These are phyloP conservation scores for Martes martes DNA, from an alignment of 2,113 vertebrate species.

Conservation along the genomic window DNA sequence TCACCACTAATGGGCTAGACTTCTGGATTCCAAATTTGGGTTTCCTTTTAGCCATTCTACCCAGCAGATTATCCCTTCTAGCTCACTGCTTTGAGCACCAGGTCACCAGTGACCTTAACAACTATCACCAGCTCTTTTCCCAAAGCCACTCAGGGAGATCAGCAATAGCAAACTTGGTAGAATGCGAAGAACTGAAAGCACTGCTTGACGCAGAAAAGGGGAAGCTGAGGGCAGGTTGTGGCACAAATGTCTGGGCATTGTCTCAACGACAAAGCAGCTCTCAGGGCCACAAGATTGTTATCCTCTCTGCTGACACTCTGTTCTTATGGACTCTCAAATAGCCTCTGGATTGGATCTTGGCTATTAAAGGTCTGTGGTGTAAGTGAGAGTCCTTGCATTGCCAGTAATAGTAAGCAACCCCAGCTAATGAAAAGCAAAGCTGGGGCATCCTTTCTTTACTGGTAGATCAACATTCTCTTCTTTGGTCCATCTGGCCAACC, in stretches of 20 bases:
- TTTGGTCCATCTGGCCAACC: background rate
- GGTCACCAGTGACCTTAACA: background rate
- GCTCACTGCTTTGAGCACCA: background rate
- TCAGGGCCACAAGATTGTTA: background rate
- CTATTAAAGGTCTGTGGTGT: background rate
- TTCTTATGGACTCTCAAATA: background rate
- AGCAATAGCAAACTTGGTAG: background rate
- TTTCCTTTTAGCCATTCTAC: background rate
- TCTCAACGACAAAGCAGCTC: background rate
- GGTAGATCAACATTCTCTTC: background rate
- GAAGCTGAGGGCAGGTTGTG: background rate
- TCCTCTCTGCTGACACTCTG: background rate
- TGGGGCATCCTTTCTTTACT: background rate
- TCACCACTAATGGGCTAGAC: background rate
- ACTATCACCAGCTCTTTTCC: background rate
- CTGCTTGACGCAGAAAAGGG: constrained; percentile 13
- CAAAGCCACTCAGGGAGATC: background rate
- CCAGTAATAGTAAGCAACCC: background rate
- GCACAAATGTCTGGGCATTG: background rate
- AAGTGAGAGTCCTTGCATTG: background rate
- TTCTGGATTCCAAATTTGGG: background rate
- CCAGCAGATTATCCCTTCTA: background rate
- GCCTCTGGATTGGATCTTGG: background rate
- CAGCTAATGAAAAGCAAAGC: background rate
- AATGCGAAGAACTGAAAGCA: background rate